Conservation (phyloP, 2,888 invertebrate species). For the Leuctra nigra region DNA sequence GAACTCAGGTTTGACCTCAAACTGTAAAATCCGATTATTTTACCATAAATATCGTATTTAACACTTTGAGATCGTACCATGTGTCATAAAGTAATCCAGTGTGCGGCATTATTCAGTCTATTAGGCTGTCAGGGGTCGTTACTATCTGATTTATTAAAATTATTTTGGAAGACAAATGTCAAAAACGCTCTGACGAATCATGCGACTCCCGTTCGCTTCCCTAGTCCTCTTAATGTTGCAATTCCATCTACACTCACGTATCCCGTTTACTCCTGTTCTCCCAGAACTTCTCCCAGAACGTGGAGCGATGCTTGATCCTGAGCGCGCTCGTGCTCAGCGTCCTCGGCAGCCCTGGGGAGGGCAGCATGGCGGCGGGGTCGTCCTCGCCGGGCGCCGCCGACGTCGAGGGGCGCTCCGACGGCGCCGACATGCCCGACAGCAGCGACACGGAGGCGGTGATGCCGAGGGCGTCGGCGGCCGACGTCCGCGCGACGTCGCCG, state of each 20-base stretch:
- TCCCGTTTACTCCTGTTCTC: slow-evolving; percentile 59
- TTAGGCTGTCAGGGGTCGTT: no score
- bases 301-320: slow-evolving; percentile 66
- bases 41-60: no score
- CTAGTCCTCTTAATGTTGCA: no score
- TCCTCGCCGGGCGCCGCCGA: slow-evolving; percentile 17
- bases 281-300: slow-evolving; percentile 83
- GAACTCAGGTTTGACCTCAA: no score
- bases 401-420: slow-evolving; percentile 21
- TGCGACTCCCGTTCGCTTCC: no score
- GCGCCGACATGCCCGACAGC: slow-evolving; percentile 26
- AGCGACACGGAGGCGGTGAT: slow-evolving; percentile 29
- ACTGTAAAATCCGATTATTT: no score
- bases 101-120: no score
- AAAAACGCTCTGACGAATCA: no score
- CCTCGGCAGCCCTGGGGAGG: slow-evolving; percentile 50
- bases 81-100: no score
- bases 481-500: neutral
- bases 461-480: slow-evolving; percentile 24
- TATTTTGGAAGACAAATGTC: no score
- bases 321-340: slow-evolving; percentile 75
- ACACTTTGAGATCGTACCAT: no score
- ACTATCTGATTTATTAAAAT: no score
- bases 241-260: slow-evolving; percentile 62
- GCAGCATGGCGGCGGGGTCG: slow-evolving; percentile 30